A percentile compares a stretch with the other conserved stretches of the same genome.
Conservation (phyloP, 2,888 invertebrate species). For the Anorthoa munda region DNA sequence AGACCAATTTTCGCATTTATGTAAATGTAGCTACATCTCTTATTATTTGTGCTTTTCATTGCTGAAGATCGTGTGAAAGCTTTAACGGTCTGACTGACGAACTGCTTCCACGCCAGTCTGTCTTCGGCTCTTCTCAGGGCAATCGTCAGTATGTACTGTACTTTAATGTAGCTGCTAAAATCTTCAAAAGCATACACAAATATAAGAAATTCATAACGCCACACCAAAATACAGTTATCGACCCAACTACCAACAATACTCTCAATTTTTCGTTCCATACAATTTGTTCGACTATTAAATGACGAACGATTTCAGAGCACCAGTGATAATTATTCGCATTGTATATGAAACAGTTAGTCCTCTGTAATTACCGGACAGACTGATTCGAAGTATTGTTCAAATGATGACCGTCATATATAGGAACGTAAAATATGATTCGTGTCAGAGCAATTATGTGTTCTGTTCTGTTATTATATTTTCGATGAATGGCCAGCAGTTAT, state of each 20-base stretch:
- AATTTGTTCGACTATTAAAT: constrained; percentile 82
- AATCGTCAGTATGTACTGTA: no score
- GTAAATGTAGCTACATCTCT: no score
- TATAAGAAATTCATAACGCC: constrained; percentile 16
- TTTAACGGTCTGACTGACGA: no score
- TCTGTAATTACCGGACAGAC: constrained; percentile 83
- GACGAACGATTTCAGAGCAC: constrained; percentile 84
- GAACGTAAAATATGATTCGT: constrained; percentile 68
- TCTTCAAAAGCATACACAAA: not conserved
- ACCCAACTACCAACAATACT: constrained; percentile 47
- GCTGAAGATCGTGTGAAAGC: no score
- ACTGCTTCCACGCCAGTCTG: no score
- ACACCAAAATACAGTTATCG: constrained; percentile 45
- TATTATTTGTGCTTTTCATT: no score
- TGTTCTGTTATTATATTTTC: constrained; percentile 64
- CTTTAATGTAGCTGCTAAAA: no score
- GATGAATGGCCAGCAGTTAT: constrained; percentile 57
- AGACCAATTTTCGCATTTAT: no score
- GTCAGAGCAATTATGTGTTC: constrained; percentile 66
- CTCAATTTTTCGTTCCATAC: constrained; percentile 69
- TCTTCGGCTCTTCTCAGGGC: no score
- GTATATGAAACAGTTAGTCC: constrained; percentile 87
- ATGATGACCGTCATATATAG: constrained; percentile 77
- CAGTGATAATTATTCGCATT: constrained; percentile 88
- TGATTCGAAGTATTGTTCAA: constrained; percentile 89